Evolutionary conservation across 2,113 vertebrate genomes (phyloP).

Genomic region (Ophthalmolycus amberensis): DNA sequence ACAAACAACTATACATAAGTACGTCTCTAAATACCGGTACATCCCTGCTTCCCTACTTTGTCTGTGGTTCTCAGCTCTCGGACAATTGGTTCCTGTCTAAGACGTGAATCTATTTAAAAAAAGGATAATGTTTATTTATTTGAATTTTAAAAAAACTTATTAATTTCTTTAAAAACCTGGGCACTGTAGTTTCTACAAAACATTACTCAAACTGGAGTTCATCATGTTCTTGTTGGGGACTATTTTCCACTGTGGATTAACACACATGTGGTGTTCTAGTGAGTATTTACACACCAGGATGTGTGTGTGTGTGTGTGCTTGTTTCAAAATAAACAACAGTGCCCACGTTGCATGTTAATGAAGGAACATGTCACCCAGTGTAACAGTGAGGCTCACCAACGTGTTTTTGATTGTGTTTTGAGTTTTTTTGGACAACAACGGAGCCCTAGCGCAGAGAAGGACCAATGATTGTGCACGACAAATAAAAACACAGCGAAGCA

Average conservation of each 20-base stretch:
- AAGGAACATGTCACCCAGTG: not conserved
- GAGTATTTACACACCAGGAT: not conserved
- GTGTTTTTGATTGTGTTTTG: not conserved
- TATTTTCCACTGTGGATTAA: constrained; percentile 12
- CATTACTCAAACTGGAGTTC: not conserved
- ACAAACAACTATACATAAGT: not conserved
- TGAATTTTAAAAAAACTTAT: not conserved
- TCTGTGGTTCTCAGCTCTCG: not conserved
- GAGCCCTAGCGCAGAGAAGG: not conserved
- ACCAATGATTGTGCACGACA: not conserved
- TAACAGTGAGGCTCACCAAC: not conserved
- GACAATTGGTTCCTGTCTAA: not conserved
- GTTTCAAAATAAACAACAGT: not conserved
- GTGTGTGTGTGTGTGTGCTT: not conserved
- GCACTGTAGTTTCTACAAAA: not conserved
- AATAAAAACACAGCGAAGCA: not conserved
- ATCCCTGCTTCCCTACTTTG: not conserved
- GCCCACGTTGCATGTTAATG: not conserved
- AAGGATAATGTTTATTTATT: not conserved
- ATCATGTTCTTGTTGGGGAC: not conserved
- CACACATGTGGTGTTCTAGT: not conserved
- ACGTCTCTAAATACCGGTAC: not conserved
- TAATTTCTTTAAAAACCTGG: not conserved
- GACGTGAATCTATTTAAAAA: not conserved
- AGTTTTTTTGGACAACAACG: not conserved